Evolutionary conservation across 2,888 invertebrate genomes (phyloP).

Genomic region (Lycocerus yunnanus): DNA sequence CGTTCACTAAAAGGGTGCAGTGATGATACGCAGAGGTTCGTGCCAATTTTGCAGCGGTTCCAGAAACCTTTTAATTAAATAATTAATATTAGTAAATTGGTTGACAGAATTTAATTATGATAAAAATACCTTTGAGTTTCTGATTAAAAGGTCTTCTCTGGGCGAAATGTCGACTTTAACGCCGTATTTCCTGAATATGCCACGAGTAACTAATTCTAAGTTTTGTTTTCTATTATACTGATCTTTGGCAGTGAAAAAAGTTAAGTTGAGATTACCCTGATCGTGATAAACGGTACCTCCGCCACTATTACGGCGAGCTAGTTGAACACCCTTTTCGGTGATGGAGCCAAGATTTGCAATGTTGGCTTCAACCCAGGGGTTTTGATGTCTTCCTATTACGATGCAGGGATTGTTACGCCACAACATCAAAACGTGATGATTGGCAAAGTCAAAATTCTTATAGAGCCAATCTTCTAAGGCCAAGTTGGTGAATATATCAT

Average conservation of each 20-base stretch:
- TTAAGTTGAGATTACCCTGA: conserved; percentile 87
- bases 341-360: conserved; percentile 62
- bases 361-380: conserved; percentile 94
- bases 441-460: conserved; percentile 79
- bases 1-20: conserved; percentile 90
- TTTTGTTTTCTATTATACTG: conserved; percentile 87
- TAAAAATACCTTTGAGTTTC: conserved; percentile 75
- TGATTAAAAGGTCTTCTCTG: conserved; percentile 85
- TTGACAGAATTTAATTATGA: background rate
- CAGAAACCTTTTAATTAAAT: conserved; percentile 74
- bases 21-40: conserved; percentile 94
- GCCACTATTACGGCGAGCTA: conserved; percentile 92
- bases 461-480: conserved; percentile 98
- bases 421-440: conserved; percentile 84
- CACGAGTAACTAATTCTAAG: conserved; percentile 82
- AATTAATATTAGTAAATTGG: background rate
- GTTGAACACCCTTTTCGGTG: conserved; percentile 66
- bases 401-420: conserved; percentile 95
- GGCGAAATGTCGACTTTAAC: conserved; percentile 76
- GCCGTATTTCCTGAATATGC: conserved; percentile 81
- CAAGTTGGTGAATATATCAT: conserved; percentile 89
- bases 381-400: conserved; percentile 95
- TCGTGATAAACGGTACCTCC: conserved; percentile 98
- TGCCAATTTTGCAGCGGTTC: conserved; percentile 92
- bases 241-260: conserved; percentile 85